Evolutionary conservation across 37 sponge, comb jelly and placozoan genomes (phyloP).

Genomic region (Axinella damicornis): DNA sequence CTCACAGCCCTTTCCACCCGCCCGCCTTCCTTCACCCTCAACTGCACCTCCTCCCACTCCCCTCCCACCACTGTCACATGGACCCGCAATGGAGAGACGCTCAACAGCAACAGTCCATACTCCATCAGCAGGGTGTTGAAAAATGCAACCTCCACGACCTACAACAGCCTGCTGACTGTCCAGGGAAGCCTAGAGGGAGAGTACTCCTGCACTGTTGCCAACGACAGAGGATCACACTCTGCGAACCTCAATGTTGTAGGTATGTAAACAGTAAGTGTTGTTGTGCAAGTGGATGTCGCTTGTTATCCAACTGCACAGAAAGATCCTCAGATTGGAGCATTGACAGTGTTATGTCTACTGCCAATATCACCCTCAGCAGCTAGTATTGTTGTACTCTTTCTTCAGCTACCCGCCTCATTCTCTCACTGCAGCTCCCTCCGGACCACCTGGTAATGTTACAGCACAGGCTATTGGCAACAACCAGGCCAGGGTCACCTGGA

Average conservation of each 20-base stretch:
- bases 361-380: neutral
- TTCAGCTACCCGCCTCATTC: no score
- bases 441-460: slow-evolving; percentile 8
- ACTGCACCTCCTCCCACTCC: slow-evolving; percentile 34
- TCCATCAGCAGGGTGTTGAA: neutral
- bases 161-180: slow-evolving; percentile 36
- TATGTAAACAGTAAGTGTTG: no score
- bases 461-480: slow-evolving; percentile 15
- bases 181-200: slow-evolving; percentile 15
- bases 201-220: slow-evolving; percentile 30
- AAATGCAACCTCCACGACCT: slow-evolving; percentile 5
- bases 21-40: slow-evolving; percentile 46
- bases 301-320: no score
- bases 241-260: slow-evolving; percentile 10
- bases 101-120: neutral
- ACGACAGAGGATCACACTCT: slow-evolving; percentile 7
- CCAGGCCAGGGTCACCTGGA: slow-evolving; percentile 37
- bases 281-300: no score
- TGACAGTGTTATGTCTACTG: neutral
- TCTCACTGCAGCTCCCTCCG: slow-evolving; percentile 9
- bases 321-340: no score
- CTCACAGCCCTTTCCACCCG: slow-evolving; percentile 3
- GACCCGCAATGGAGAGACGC: slow-evolving; percentile 31
- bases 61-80: slow-evolving; percentile 56
- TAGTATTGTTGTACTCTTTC: no score